Conservation (phyloP, 2,797 vertebrate species). For the Hemitrygon akajei region DNA sequence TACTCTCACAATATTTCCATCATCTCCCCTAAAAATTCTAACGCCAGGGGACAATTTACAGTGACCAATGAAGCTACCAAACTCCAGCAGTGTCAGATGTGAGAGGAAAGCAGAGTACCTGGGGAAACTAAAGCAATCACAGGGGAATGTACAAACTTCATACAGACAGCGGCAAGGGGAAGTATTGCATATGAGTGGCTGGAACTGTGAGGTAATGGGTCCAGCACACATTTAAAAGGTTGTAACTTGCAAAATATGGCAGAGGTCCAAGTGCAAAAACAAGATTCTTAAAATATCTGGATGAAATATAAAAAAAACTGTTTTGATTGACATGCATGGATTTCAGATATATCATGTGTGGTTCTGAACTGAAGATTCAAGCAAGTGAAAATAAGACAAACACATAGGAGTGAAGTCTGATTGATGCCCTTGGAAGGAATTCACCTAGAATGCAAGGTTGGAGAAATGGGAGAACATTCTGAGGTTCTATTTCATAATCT, state of each 20-base stretch:
- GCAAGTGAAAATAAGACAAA: background rate
- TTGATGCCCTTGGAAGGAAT: background rate
- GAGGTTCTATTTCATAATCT: background rate
- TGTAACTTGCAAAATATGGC: background rate
- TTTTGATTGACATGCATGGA: background rate
- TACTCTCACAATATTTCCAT: too few relatives aligned
- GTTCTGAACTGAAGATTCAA: background rate
- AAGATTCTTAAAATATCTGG: background rate
- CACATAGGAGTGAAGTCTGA: background rate
- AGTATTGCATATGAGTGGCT: too few relatives aligned
- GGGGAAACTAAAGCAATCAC: too few relatives aligned
- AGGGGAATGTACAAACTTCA: too few relatives aligned
- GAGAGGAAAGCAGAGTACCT: too few relatives aligned
- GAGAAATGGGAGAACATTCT: background rate
- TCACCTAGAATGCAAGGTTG: background rate
- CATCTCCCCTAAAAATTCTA: too few relatives aligned
- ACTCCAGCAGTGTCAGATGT: too few relatives aligned
- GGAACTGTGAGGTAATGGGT: background rate
- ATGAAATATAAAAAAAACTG: background rate
- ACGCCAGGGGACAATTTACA: too few relatives aligned
- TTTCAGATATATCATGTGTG: background rate
- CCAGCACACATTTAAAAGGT: background rate
- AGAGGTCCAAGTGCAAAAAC: background rate
- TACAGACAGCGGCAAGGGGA: too few relatives aligned
- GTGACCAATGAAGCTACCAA: too few relatives aligned